phyloP scores from a whole-genome alignment of 2,888 invertebrate genomes.

The Tetrapedia diversipes region DNA sequence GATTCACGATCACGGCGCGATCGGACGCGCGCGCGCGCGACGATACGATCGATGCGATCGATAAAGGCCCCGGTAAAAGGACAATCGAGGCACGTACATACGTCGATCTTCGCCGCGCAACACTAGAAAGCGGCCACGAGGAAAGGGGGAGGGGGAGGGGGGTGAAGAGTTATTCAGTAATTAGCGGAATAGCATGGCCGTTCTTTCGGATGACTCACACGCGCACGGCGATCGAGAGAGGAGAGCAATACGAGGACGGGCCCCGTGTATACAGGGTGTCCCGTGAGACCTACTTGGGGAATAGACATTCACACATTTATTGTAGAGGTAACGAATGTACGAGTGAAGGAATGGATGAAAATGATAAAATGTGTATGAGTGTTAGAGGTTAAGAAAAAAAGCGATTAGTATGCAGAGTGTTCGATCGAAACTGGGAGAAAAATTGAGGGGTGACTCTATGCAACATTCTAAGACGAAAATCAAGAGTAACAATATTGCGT shows the following conservation, averaged over 20 bases:
- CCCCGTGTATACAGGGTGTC: too few species aligned
- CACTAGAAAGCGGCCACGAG: slow-evolving; percentile 54
- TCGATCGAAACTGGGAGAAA: too few species aligned
- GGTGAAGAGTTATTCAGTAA: slow-evolving; percentile 74
- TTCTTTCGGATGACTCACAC: slow-evolving; percentile 8
- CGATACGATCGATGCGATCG: slow-evolving; percentile 72
- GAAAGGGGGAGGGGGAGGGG: slow-evolving; percentile 14
- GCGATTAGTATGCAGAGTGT: too few species aligned
- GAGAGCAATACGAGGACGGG: slow-evolving; percentile 29
- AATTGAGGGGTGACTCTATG: too few species aligned
- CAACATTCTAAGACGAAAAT: too few species aligned
- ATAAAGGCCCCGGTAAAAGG: slow-evolving; percentile 57
- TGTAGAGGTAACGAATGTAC: too few species aligned
- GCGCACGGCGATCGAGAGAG: slow-evolving; percentile 38
- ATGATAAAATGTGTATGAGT: too few species aligned
- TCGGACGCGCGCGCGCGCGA: slow-evolving; percentile 71
- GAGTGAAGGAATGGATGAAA: too few species aligned
- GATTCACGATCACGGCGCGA: slow-evolving; percentile 69
- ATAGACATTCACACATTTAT: too few species aligned
- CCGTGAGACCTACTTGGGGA: too few species aligned
- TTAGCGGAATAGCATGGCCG: slow-evolving; percentile 71
- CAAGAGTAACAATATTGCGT: too few species aligned
- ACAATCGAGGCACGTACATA: slow-evolving; percentile 54
- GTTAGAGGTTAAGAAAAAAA: too few species aligned
- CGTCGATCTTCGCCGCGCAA: slow-evolving; percentile 66